Conservation (phyloP, 1,140 invertebrate species). For the Anastrepha ludens region DNA sequence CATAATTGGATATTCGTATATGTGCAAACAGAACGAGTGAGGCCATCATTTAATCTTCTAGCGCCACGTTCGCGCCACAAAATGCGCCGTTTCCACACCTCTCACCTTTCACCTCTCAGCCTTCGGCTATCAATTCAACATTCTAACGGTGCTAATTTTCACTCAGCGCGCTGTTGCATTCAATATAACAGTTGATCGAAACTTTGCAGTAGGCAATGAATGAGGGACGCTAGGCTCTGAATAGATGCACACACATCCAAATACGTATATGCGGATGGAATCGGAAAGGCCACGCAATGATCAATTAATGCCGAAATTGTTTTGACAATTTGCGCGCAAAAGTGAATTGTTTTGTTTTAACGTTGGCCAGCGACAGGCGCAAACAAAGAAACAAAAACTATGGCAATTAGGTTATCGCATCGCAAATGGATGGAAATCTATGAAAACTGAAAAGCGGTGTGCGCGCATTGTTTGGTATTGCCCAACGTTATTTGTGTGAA, state of each 20-base stretch:
- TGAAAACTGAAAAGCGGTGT: not conserved
- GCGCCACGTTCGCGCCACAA: too few relatives aligned
- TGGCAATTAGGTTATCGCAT: not conserved
- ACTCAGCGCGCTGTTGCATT: not conserved
- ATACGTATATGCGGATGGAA: not conserved
- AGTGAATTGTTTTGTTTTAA: not conserved
- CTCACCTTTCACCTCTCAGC: not conserved
- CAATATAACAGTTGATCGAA: not conserved
- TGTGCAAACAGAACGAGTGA: not conserved
- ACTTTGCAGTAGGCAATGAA: not conserved
- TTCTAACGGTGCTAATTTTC: not conserved
- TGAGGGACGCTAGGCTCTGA: too few relatives aligned
- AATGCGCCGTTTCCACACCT: not conserved
- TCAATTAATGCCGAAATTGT: conserved; percentile 32
- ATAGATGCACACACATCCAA: too few relatives aligned
- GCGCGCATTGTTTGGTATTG: not conserved
- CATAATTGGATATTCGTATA: too few relatives aligned
- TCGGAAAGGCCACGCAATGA: not conserved
- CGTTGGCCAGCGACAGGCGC: not conserved
- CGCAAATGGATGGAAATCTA: not conserved
- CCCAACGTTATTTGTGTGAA: too few relatives aligned
- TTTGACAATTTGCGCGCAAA: conserved; percentile 18
- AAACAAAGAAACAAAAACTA: not conserved
- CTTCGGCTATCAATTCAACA: not conserved
- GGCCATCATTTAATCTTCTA: not conserved